Conservation (phyloP, 2,113 vertebrate genomes). For the Onychorhynchus coronatus region DNA sequence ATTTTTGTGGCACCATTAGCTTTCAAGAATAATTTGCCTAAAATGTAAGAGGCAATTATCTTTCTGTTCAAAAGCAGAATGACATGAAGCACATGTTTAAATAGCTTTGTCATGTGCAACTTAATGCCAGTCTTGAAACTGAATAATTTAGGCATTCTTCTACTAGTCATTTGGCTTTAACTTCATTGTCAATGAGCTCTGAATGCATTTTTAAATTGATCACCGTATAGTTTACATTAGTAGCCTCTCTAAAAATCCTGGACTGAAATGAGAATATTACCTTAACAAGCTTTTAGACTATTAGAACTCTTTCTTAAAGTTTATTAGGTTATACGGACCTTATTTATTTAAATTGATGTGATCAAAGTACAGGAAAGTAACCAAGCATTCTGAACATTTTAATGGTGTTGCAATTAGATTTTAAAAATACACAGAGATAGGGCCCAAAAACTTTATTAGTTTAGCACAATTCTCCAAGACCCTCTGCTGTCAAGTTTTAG, state of each 20-base stretch:
- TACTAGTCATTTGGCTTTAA: not conserved
- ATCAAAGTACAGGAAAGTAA: not conserved
- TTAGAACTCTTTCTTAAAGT: not conserved
- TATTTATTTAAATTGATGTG: not conserved
- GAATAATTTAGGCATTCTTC: not conserved
- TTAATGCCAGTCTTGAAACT: not conserved
- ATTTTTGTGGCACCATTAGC: not conserved
- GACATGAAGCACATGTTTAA: not conserved
- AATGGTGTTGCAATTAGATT: not conserved
- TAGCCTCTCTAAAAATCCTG: not conserved
- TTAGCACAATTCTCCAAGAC: not conserved
- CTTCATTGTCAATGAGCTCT: not conserved
- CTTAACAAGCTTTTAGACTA: not conserved
- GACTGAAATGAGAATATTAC: not conserved
- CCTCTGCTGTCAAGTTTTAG: not conserved
- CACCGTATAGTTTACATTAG: not conserved
- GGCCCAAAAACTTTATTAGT: not conserved
- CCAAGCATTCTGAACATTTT: not conserved
- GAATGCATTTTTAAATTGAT: not conserved
- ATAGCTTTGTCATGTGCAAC: not conserved
- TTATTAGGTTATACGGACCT: not conserved
- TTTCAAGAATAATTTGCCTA: not conserved
- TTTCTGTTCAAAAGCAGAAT: not conserved
- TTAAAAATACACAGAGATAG: not conserved
- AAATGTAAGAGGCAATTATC: not conserved